phyloP scores from a whole-genome alignment of 2,113 vertebrate species.

The Ictalurus punctatus region DNA sequence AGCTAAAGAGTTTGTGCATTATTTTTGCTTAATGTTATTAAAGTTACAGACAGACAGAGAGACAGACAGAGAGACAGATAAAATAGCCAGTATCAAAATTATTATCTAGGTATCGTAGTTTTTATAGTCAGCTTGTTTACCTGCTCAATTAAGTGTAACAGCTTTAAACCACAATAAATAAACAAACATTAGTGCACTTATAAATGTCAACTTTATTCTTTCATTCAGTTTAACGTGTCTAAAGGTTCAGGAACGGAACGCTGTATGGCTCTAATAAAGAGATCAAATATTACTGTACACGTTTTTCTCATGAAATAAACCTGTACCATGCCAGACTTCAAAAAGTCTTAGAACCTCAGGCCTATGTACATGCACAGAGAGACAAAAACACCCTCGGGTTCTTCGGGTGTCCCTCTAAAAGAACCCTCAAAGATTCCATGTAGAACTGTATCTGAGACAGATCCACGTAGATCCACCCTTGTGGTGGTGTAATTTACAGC shows the following conservation, averaged over 20 bases:
- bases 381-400: neutral
- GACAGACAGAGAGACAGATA: too few species aligned
- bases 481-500: neutral
- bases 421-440: neutral
- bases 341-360: neutral
- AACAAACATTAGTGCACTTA: too few species aligned
- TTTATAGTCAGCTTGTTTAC: neutral
- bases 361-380: neutral
- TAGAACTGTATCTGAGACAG: neutral
- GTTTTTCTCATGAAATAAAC: neutral
- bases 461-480: neutral
- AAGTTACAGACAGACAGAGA: too few species aligned
- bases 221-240: neutral
- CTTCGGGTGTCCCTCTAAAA: neutral
- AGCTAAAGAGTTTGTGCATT: neutral
- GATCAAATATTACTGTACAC: neutral
- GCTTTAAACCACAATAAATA: neutral
- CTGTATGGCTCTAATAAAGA: neutral
- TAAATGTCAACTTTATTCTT: too few species aligned
- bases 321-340: neutral
- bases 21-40: too few species aligned
- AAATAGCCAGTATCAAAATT: too few species aligned
- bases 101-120: neutral
- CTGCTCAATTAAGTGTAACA: neutral
- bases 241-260: neutral